Conservation (phyloP, 53 echinoderm and acorn worm species). For the Actinopyga echinites region DNA sequence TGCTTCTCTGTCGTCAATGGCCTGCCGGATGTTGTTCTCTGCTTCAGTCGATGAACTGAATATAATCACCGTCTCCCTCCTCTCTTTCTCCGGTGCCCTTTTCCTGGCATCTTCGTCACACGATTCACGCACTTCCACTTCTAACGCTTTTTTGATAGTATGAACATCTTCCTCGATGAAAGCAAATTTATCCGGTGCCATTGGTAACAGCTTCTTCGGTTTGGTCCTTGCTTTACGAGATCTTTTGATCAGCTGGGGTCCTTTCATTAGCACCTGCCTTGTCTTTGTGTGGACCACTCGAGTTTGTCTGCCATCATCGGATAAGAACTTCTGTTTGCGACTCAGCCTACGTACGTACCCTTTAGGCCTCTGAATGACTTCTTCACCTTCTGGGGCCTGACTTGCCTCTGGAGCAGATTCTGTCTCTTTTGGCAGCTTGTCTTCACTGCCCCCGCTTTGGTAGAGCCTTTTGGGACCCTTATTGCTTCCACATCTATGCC, state of each 20-base stretch:
- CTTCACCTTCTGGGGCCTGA: background rate
- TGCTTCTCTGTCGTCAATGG: slow-evolving; percentile 26
- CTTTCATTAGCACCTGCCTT: slow-evolving; percentile 74
- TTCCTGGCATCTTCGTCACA: background rate
- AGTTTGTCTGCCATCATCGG: slow-evolving; percentile 39
- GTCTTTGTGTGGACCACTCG: slow-evolving; percentile 77
- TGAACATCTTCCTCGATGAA: slow-evolving; percentile 40
- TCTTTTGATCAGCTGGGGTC: slow-evolving; percentile 66
- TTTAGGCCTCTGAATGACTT: background rate
- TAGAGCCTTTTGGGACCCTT: slow-evolving; percentile 48
- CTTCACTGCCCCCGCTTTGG: background rate
- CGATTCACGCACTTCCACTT: background rate
- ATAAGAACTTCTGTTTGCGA: slow-evolving; percentile 18
- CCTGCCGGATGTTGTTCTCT: slow-evolving; percentile 18
- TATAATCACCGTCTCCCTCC: slow-evolving; percentile 19
- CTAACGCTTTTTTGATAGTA: slow-evolving; percentile 11
- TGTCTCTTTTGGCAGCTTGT: background rate
- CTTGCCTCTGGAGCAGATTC: background rate
- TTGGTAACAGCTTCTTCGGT: background rate
- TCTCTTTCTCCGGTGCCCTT: background rate
- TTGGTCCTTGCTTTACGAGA: slow-evolving; percentile 29
- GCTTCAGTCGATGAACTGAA: slow-evolving; percentile 21
- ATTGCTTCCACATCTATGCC: slow-evolving; percentile 64
- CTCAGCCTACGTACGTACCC: slow-evolving; percentile 9
- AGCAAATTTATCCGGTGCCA: background rate